Evolutionary conservation across 1,140 invertebrate species (phyloP).

Genomic region (Sipha flava): DNA sequence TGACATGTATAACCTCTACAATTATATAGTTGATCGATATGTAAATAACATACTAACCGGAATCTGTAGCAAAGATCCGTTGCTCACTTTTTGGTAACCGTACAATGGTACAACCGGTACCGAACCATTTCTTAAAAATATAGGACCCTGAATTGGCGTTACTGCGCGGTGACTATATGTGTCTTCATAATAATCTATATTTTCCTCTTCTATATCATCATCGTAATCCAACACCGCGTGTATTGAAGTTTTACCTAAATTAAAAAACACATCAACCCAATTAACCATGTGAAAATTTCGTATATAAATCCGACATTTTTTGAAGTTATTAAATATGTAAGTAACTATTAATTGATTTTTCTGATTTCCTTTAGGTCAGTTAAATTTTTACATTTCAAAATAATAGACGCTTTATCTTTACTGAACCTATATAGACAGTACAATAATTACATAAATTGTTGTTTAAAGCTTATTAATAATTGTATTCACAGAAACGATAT

Average conservation of each 20-base stretch:
- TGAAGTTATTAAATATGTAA: too few species aligned
- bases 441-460: too few species aligned
- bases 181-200: slow-evolving; percentile 43
- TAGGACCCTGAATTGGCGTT: slow-evolving; percentile 71
- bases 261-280: too few species aligned
- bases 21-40: too few species aligned
- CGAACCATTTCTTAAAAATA: slow-evolving; percentile 65
- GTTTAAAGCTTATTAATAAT: not conserved
- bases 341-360: too few species aligned
- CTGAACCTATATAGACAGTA: too few species aligned
- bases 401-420: slow-evolving; percentile 42
- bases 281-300: too few species aligned
- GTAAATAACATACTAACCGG: slow-evolving; percentile 57
- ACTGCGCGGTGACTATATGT: slow-evolving; percentile 48
- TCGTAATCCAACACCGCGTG: slow-evolving; percentile 63
- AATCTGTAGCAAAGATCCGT: slow-evolving; percentile 75
- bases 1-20: too few species aligned
- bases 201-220: slow-evolving; percentile 49
- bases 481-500: not conserved
- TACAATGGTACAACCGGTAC: slow-evolving; percentile 78
- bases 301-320: too few species aligned
- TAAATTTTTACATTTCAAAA: not conserved
- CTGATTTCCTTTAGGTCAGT: too few species aligned
- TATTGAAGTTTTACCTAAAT: slow-evolving; percentile 53
- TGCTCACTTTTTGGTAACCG: slow-evolving; percentile 69